Evolutionary conservation across 1,140 invertebrate species (phyloP), one percentile per base, ranked within the genome.

Genomic region (Telenomus remus): DNA sequence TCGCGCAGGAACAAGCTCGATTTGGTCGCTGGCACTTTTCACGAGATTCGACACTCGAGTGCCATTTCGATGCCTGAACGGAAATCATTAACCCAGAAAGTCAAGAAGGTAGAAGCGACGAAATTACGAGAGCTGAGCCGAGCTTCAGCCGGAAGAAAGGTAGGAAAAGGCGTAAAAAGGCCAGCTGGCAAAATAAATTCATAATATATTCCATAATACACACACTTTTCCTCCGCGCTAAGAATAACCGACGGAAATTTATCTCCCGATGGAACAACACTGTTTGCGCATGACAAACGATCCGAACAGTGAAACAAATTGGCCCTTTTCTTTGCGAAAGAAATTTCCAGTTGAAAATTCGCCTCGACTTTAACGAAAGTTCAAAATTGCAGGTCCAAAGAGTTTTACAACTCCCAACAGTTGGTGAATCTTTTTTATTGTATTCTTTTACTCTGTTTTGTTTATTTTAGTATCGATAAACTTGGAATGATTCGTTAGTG

Each of bases 51-150:
- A 76, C 79, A 78, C 72, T 77, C 68, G 47, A 79, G 75, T 80
- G 79, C 76, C 79, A 79, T 82, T 80, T 81, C 72, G 75, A 78
- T 79, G 73, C 56, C 64, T 61, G 76, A 80, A 74, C 75, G 80
- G 70, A 79, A 81, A 78, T 81, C 79, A 81, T 80, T 82, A 81
- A 80, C 77, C 79, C 54, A 81, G 78, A 79, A 79, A 80, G 50
- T 61, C 70, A 74, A 69, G 71, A 69, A 68, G 68, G 57, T 65
- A 57, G 63, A 75, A 69, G 64, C 66, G 61, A 71, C 66, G 55
- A 78, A 78, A 78, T 71, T 70, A 51, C 63, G 46, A 50, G 49
- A 34, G 39, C 33, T 27, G 48, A 68, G 48, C 13, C 39, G 16
- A 66, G 48, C 55, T 43, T 5, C 15, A 14, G 34, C 39, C 15